Evolutionary conservation across 1,140 invertebrate species (phyloP), one percentile per base, ranked within the genome.

Genomic region (Pseudomyrmex pallidus): DNA sequence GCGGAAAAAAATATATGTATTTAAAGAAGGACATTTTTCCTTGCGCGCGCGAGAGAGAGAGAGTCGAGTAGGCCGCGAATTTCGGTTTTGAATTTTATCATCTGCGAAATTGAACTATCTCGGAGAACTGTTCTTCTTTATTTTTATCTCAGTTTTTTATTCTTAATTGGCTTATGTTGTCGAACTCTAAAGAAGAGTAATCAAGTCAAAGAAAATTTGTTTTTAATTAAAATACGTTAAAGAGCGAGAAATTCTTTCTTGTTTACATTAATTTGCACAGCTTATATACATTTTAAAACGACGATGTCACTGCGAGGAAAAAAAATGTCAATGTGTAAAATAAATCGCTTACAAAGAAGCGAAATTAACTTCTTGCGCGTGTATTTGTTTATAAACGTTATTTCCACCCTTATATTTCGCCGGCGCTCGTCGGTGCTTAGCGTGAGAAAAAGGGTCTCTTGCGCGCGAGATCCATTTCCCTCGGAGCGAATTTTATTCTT

Each of bases 401-500:
- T 13, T n/a, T n/a, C 10, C 57, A 59, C 10, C 2, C 15, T 62
- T 67, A 67, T 67, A 35, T 35, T 35, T 35, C 35, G 35, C 35
- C 52, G 8, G 20, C 13, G 1, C 35, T 35, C 17, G 52, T 57
- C n/a, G 13, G 57, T 56, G 22, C 13, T 68, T 46, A 17, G 35
- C 20, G 35, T 2, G 20, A 20, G 64, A 59, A 80, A 72, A 72
- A 72, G 54, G 54, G 35, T 35, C 35, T 35, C 35, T 35, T 7
- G 76, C 20, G 17, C 20, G 9, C 64, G 15, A 10, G 35, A 57
- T 78, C 35, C 54, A 52, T 68, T 68, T 10, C 48, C 64, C 54
- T 72, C 76, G 62, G 63, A 84, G 35, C 25, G 52, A 12, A 76
- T 77, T 63, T 56, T 57, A 70, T 22, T 20, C 50, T 20, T 56